Evolutionary conservation across 2,113 vertebrate species (phyloP).

Genomic region (Cygnus buccinator): DNA sequence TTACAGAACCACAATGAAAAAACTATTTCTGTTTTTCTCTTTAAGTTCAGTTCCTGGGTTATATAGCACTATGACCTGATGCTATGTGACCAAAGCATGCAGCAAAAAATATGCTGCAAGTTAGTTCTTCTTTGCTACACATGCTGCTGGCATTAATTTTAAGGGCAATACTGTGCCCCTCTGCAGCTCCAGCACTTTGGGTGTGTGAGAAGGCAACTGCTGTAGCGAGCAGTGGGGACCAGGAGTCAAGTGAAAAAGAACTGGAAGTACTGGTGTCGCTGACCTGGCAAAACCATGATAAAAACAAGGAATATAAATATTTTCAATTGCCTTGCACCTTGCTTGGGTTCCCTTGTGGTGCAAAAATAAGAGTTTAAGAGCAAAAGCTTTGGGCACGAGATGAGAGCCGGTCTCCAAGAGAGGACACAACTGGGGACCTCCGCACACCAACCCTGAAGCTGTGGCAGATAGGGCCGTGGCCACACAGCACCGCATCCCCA

Average conservation of each 20-base stretch:
- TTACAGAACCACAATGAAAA: neutral
- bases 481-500: too few species aligned
- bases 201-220: accelerated
- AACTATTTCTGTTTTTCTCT: neutral
- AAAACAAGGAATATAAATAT: neutral
- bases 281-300: neutral
- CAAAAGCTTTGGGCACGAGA: neutral
- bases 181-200: neutral
- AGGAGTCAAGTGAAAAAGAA: neutral
- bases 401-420: neutral
- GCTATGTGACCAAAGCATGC: neutral
- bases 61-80: neutral
- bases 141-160: neutral
- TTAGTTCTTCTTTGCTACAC: neutral
- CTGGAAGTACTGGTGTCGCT: neutral
- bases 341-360: neutral
- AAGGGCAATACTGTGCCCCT: neutral
- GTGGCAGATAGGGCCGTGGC: neutral
- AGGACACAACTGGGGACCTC: neutral
- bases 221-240: accelerated
- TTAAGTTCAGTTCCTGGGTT: neutral
- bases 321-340: neutral
- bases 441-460: neutral
- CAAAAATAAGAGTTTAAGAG: neutral
- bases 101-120: neutral